These are phyloP conservation scores for Platypus cylindrus DNA, from an alignment of 2,888 invertebrate genomes.

Conservation along the genomic window DNA sequence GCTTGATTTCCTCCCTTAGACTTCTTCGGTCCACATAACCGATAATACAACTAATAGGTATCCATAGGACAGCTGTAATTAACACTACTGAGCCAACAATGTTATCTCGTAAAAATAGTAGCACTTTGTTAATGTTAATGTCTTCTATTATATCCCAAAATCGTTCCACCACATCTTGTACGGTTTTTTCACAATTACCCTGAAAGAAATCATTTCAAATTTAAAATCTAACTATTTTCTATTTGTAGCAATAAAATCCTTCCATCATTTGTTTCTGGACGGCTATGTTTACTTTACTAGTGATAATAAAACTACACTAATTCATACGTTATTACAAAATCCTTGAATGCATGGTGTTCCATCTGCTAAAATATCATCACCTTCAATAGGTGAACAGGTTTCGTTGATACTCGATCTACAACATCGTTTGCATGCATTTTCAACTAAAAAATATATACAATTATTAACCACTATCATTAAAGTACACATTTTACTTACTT, in stretches of 20 bases:
- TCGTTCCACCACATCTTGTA: constrained; percentile 88
- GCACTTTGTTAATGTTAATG: constrained; percentile 85
- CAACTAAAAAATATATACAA: constrained; percentile 46
- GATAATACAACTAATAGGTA: constrained; percentile 82
- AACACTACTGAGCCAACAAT: constrained; percentile 88
- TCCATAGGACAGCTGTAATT: constrained; percentile 86
- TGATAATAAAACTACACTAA: constrained; percentile 1
- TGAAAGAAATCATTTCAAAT: constrained; percentile 30
- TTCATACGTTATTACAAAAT: constrained; percentile 77
- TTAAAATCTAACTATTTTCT: not conserved
- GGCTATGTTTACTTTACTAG: no score
- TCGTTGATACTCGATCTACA: constrained; percentile 85
- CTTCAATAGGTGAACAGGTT: constrained; percentile 82
- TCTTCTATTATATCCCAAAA: constrained; percentile 98
- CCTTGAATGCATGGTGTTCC: constrained; percentile 95
- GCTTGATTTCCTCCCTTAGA: constrained; percentile 56
- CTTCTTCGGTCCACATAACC: constrained; percentile 72
- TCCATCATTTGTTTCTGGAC: no score
- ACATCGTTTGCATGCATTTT: constrained; percentile 86
- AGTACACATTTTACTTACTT: constrained; percentile 40
- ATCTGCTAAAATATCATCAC: constrained; percentile 78
- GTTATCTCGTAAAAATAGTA: constrained; percentile 81
- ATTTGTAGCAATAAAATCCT: not conserved
- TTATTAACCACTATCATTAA: not conserved
- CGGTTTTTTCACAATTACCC: constrained; percentile 89